These are phyloP conservation scores for Nomada fucata DNA, from an alignment of 2,888 invertebrate genomes.

Conservation along the genomic window DNA sequence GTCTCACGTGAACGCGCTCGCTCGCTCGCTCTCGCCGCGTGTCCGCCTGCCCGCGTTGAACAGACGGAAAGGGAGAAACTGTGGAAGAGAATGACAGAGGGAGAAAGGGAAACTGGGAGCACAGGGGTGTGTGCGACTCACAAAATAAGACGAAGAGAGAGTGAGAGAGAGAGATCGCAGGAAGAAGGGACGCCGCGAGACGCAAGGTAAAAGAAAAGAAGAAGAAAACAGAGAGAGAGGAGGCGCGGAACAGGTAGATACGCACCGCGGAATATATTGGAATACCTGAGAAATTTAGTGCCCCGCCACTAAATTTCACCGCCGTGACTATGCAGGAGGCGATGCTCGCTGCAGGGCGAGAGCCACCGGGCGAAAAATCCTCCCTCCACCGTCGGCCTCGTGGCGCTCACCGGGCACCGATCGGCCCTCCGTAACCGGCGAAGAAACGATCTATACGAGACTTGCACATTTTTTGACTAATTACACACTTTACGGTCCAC, in stretches of 20 bases:
- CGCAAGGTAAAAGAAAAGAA: slow-evolving; percentile 6
- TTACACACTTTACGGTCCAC: slow-evolving; percentile 52
- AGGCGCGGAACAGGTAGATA: slow-evolving; percentile 78
- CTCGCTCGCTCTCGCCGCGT: slow-evolving; percentile 6
- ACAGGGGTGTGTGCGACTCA: slow-evolving; percentile 1
- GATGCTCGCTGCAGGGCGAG: slow-evolving; percentile 69
- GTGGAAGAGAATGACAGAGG: slow-evolving; percentile 26
- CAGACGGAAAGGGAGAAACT: slow-evolving; percentile 36
- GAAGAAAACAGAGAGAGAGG: slow-evolving; percentile 51
- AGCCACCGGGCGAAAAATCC: slow-evolving; percentile 72
- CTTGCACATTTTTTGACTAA: slow-evolving; percentile 52
- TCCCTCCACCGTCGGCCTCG: slow-evolving; percentile 12
- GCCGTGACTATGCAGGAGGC: slow-evolving; percentile 77
- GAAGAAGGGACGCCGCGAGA: slow-evolving; percentile 23
- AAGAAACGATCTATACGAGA: slow-evolving; percentile 34
- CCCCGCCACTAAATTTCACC: slow-evolving; percentile 80
- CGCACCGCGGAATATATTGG: slow-evolving; percentile 82
- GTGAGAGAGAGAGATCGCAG: slow-evolving; percentile 12
- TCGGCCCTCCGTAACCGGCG: not conserved
- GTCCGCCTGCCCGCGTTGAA: slow-evolving; percentile 12
- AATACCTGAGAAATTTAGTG: slow-evolving; percentile 84
- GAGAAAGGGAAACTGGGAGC: slow-evolving; percentile 21
- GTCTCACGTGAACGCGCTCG: slow-evolving; percentile 67
- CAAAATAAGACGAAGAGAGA: not conserved
- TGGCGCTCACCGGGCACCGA: slow-evolving; percentile 13